phyloP scores from a whole-genome alignment of 2,797 vertebrate species.

The Amazona ochrocephala region DNA sequence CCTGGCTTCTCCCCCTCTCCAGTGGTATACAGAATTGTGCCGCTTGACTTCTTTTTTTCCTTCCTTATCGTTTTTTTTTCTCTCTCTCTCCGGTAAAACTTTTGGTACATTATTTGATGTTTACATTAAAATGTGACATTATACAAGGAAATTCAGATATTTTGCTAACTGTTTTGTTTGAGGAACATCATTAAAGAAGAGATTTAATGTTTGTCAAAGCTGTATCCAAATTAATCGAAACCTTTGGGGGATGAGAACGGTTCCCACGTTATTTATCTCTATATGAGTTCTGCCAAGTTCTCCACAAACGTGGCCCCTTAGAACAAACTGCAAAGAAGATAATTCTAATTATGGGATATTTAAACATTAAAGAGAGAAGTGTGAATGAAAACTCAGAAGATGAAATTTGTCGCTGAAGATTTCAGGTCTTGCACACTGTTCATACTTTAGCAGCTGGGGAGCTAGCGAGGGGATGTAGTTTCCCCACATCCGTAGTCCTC shows the following conservation, averaged over 20 bases:
- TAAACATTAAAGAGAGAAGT: constrained; percentile 54
- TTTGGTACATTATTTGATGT: constrained; percentile 95
- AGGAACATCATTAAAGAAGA: constrained; percentile 83
- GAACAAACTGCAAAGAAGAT: constrained; percentile 35
- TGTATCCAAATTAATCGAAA: constrained; percentile 77
- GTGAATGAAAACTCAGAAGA: constrained; percentile 58
- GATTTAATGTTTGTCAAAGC: constrained; percentile 77
- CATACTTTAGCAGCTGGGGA: constrained; percentile 30
- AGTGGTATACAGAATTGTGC: constrained; percentile 86
- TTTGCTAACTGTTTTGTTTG: constrained; percentile 90
- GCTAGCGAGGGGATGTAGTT: background rate
- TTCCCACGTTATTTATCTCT: constrained; percentile 46
- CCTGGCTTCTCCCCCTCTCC: constrained; percentile 83
- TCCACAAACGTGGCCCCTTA: constrained; percentile 64
- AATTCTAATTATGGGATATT: constrained; percentile 16
- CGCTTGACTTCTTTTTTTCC: constrained; percentile 71
- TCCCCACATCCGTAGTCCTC: constrained; percentile 16
- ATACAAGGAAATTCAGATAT: constrained; percentile 88
- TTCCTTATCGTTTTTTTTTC: background rate
- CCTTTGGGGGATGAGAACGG: constrained; percentile 48
- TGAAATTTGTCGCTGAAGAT: constrained; percentile 33
- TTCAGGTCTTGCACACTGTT: constrained; percentile 66
- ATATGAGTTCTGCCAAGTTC: constrained; percentile 47
- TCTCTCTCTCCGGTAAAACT: constrained; percentile 67
- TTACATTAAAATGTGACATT: constrained; percentile 95